Conservation (phyloP, 2,113 vertebrate species). For the Campylomormyrus tamandua region DNA sequence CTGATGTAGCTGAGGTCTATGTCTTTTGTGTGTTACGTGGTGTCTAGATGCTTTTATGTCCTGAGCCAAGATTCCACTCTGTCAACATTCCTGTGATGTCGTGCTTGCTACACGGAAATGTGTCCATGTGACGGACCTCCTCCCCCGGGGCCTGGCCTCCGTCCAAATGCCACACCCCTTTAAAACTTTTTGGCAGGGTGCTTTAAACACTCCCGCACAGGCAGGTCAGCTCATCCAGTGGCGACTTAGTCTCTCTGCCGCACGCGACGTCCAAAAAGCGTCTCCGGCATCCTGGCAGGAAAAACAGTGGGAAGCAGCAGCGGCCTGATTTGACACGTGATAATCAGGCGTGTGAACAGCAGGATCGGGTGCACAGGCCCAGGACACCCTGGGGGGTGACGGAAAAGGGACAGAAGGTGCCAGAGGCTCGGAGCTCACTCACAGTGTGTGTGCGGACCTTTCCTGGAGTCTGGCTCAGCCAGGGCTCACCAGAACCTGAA, state of each 20-base stretch:
- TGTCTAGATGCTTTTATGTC: background rate
- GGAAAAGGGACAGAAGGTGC: background rate
- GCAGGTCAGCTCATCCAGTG: too few species aligned
- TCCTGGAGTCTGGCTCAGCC: background rate
- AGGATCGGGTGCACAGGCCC: background rate
- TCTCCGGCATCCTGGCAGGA: background rate
- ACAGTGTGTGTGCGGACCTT: background rate
- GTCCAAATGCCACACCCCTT: background rate
- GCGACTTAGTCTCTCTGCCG: background rate
- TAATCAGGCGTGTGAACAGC: background rate
- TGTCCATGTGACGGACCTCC: background rate
- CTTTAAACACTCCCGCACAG: background rate
- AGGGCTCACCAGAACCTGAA: background rate
- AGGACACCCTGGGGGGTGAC: background rate
- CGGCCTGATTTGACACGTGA: background rate
- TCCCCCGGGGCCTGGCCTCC: background rate
- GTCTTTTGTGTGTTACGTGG: background rate
- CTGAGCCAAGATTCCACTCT: background rate
- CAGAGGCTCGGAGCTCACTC: background rate
- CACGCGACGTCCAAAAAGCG: background rate
- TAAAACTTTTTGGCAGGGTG: background rate
- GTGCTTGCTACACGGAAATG: background rate
- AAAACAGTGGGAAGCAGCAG: background rate
- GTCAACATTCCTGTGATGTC: background rate
- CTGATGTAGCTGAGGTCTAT: background rate